Evolutionary conservation across 1,140 invertebrate genomes (phyloP), one percentile per base, ranked within the genome.

Genomic region (Caerostris extrusa): DNA sequence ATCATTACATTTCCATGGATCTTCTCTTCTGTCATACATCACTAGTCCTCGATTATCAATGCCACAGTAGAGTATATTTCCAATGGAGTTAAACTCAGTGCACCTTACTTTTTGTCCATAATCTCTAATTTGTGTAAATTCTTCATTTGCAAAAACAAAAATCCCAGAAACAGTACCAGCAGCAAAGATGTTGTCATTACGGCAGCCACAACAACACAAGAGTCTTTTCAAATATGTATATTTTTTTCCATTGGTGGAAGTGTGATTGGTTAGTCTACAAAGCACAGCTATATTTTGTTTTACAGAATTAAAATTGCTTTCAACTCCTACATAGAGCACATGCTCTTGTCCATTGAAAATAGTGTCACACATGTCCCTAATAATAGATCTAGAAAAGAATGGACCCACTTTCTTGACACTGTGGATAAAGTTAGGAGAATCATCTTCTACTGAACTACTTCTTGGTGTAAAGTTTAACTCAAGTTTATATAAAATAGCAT

Each of bases 61-160:
- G 50, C 85, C 85, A 87, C 85, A 87, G 85, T 60, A 87, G 8
- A 87, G 60, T 34, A 87, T 61, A 50, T 87, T 64, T 50, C 85
- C 85, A 50, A 19, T 10, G 12, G 17, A 6, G 34, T 87, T 64
- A 14, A 87, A 87, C 10, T 87, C 85, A 14, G 64, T 17, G 53
- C 58, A 87, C 6, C 17, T 60, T 50, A 87, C 50, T 55, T 7
- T 19, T 10, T 50, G 5, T 4, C 50, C 5, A 77, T 19, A 4
- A 12, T 77, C 3, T 12, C 53, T 77, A 12, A 50, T 12, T 0
- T 14, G 34, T 3, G 3, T 77, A 5, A 12, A 10, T 5, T 77
- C 71, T 12, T 50, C 19, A 77, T 50, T 50, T 50, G 50, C 3
- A 53, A 50, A 77, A 12, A 77, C 12, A 5, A 77, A 50, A 7